Conservation (phyloP, 2,797 vertebrate species). For the Onychomys arenicola region DNA sequence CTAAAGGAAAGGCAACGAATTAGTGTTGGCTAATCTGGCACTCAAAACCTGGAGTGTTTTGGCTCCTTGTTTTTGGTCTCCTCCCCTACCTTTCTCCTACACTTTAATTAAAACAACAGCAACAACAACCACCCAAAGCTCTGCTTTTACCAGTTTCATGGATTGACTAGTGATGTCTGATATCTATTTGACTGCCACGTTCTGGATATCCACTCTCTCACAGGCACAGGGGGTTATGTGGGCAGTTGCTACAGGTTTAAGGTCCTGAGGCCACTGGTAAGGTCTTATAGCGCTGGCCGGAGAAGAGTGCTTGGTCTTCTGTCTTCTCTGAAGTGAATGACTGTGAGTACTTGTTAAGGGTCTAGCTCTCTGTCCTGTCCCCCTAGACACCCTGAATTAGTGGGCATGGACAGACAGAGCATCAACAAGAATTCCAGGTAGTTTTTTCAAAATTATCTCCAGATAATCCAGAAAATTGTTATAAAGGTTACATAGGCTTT, state of each 20-base stretch:
- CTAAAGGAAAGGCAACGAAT: background rate
- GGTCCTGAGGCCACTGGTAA: background rate
- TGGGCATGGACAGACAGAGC: background rate
- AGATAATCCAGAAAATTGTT: background rate
- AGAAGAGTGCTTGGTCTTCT: background rate
- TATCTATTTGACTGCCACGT: background rate
- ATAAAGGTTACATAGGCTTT: background rate
- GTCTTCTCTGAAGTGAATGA: background rate
- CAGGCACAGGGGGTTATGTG: background rate
- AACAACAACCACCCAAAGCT: background rate
- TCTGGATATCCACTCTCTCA: background rate
- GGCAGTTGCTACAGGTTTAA: background rate
- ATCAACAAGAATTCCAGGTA: background rate
- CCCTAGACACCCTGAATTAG: background rate
- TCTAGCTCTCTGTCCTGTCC: background rate
- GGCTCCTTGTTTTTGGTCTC: background rate
- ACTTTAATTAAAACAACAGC: background rate
- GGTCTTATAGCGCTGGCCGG: background rate
- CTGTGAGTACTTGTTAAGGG: background rate
- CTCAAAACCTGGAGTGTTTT: background rate
- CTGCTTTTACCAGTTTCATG: background rate
- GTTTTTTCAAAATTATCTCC: conserved; percentile 15
- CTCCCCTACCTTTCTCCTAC: background rate
- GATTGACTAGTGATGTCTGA: background rate
- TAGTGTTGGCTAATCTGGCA: background rate